These are phyloP conservation scores for Megalonaias nervosa DNA, from an alignment of 1,140 invertebrate species.

Conservation along the genomic window DNA sequence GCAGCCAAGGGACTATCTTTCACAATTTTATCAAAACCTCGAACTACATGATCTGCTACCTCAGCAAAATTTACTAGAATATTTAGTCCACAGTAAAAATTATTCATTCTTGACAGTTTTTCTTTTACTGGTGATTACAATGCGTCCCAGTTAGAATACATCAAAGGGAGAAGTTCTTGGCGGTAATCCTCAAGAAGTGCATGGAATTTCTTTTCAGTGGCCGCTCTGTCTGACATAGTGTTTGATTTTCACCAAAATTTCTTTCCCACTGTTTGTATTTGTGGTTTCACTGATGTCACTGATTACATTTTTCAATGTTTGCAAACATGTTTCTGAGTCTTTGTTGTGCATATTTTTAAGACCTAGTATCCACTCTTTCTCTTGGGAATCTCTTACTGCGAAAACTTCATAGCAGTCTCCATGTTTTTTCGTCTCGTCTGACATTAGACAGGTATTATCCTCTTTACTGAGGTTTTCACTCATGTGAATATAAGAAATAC, in stretches of 20 bases:
- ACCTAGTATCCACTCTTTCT: slow-evolving; percentile 33
- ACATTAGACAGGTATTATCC: no score
- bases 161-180: slow-evolving; percentile 24
- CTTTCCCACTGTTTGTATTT: slow-evolving; percentile 13
- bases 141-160: slow-evolving; percentile 25
- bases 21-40: slow-evolving; percentile 17
- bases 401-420: slow-evolving; percentile 27
- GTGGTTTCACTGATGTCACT: slow-evolving; percentile 16
- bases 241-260: no score
- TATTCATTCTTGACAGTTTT: slow-evolving; percentile 21
- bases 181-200: no score
- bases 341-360: slow-evolving; percentile 28
- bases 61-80: slow-evolving; percentile 35
- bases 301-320: slow-evolving; percentile 17
- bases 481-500: no score
- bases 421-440: slow-evolving; percentile 29
- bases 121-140: slow-evolving; percentile 26
- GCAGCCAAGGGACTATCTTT: slow-evolving; percentile 19
- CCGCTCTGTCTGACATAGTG: no score
- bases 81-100: slow-evolving; percentile 32
- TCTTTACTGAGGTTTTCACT: no score
- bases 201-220: no score
- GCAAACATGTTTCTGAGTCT: slow-evolving; percentile 11
- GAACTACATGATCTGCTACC: slow-evolving; percentile 14
- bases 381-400: slow-evolving; percentile 17